A percentile compares a stretch with the other conserved stretches of the same genome.
Evolutionary conservation across 2,888 invertebrate species (phyloP).

Genomic region (Lycaena phlaeas): DNA sequence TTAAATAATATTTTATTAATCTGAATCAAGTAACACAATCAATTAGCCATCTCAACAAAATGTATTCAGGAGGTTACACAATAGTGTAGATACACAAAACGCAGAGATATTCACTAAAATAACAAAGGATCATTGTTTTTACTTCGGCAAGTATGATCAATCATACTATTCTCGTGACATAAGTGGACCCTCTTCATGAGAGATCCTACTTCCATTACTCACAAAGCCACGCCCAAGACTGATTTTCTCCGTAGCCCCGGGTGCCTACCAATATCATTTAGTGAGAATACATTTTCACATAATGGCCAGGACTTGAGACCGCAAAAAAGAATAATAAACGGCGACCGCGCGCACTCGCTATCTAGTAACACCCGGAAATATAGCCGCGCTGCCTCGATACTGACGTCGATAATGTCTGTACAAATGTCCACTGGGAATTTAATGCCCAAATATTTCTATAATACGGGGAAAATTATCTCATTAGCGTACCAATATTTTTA

Average conservation of each 20-base stretch:
- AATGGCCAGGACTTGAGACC: constrained; percentile 1
- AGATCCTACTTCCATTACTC: constrained; percentile 68
- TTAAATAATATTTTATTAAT: not conserved
- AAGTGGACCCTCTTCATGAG: constrained; percentile 69
- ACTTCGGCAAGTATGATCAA: constrained; percentile 58
- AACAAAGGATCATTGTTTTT: constrained; percentile 57
- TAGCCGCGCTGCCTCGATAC: constrained; percentile 18
- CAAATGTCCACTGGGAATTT: constrained; percentile 12
- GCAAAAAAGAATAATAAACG: constrained; percentile 17
- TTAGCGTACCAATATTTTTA: constrained; percentile 6
- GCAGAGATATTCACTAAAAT: constrained; percentile 20
- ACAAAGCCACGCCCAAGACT: constrained; percentile 57
- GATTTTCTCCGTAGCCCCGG: constrained; percentile 41
- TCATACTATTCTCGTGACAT: constrained; percentile 65
- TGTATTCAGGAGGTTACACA: not conserved
- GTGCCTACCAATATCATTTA: constrained; percentile 1
- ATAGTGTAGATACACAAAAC: constrained; percentile 12
- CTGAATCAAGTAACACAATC: not conserved
- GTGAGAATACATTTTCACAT: constrained; percentile 2
- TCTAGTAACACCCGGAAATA: constrained; percentile 23
- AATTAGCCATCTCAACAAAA: not conserved
- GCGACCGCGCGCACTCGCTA: constrained; percentile 16
- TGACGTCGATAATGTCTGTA: constrained; percentile 12
- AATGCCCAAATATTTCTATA: constrained; percentile 9
- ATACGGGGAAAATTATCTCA: not conserved